These are phyloP conservation scores for Squalus acanthias DNA, from an alignment of 2,797 vertebrate species.

Conservation along the genomic window DNA sequence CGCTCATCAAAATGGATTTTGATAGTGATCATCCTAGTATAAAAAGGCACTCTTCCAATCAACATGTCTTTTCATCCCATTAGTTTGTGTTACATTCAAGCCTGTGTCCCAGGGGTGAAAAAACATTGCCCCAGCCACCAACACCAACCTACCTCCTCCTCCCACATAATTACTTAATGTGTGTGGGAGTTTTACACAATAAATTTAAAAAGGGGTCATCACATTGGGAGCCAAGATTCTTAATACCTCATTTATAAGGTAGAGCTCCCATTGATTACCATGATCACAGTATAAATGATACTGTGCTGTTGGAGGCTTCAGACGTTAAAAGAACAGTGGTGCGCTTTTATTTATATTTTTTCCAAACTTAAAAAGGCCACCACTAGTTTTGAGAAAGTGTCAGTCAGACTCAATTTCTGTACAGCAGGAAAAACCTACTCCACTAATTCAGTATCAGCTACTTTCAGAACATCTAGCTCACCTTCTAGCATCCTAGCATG, in stretches of 20 bases:
- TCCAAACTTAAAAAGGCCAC: neutral
- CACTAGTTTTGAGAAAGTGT: neutral
- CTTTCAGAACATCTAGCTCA: neutral
- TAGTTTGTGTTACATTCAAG: neutral
- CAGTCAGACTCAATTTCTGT: neutral
- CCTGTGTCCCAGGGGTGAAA: neutral
- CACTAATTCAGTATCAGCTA: too few species aligned
- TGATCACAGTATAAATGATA: neutral
- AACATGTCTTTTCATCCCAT: neutral
- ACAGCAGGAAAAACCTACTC: neutral
- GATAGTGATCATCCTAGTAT: neutral
- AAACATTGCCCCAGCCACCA: neutral
- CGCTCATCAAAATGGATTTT: conserved; percentile 8
- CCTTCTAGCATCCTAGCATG: neutral
- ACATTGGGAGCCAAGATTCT: neutral
- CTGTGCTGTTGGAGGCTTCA: neutral
- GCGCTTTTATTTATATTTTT: neutral
- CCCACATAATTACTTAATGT: conserved; percentile 7
- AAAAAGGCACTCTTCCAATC: conserved; percentile 5
- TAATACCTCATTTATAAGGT: neutral
- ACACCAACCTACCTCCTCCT: neutral
- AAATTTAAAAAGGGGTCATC: neutral
- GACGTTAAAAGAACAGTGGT: neutral
- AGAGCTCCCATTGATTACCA: neutral
- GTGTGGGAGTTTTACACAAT: neutral